These are phyloP conservation scores for Euura saliciscinereae DNA, from an alignment of 1,140 invertebrate species.

Conservation along the genomic window DNA sequence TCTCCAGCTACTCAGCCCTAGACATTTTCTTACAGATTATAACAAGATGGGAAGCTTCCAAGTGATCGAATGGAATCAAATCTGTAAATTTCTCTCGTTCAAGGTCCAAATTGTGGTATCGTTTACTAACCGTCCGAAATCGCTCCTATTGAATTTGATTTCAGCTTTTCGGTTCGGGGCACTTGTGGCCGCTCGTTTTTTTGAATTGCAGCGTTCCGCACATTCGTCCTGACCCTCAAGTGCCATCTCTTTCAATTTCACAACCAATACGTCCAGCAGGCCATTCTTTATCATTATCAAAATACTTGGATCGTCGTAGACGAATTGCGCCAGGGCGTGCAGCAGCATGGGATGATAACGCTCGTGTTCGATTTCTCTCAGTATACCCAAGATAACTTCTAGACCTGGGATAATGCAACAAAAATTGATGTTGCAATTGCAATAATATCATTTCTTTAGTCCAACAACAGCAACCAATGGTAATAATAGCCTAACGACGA, in stretches of 20 bases:
- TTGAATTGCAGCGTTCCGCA: constrained; percentile 26
- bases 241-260: constrained; percentile 42
- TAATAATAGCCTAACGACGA: not conserved
- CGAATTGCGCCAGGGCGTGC: constrained; percentile 44
- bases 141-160: constrained; percentile 36
- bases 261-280: constrained; percentile 42
- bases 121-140: constrained; percentile 32
- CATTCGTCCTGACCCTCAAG: constrained; percentile 22
- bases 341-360: constrained; percentile 42
- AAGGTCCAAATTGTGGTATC: no score
- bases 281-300: constrained; percentile 48
- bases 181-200: constrained; percentile 36
- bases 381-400: constrained; percentile 41
- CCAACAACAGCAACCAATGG: not conserved
- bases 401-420: constrained; percentile 32
- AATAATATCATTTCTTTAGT: no score
- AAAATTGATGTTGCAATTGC: not conserved
- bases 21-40: no score
- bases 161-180: constrained; percentile 25
- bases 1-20: no score
- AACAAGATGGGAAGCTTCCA: no score
- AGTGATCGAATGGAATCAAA: not conserved
- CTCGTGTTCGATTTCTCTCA: constrained; percentile 38
- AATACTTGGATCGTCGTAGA: constrained; percentile 43
- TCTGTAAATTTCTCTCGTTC: no score